Conservation (phyloP, 2,113 vertebrate genomes). For the Syngnathoides biaculeatus region DNA sequence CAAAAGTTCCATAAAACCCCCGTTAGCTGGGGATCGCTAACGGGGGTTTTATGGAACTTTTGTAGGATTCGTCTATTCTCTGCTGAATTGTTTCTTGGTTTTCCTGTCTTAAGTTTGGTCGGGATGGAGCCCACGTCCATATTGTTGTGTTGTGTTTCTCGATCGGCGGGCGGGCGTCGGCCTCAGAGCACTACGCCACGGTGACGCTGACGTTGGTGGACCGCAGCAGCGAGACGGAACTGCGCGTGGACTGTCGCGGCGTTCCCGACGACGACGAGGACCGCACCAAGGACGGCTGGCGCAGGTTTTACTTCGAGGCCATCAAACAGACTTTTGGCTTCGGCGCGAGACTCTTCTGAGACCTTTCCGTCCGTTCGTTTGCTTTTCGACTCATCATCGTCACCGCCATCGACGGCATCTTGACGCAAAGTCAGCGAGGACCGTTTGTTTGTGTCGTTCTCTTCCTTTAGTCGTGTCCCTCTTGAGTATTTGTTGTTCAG, state of each 20-base stretch:
- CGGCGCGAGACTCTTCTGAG: constrained; percentile 84
- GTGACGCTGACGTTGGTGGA: constrained; percentile 83
- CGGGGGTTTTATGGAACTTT: too few species aligned
- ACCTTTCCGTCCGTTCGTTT: not conserved
- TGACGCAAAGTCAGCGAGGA: constrained; percentile 4
- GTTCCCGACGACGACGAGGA: constrained; percentile 89
- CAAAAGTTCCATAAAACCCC: not conserved
- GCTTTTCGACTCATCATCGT: constrained; percentile 26
- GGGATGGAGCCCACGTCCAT: too few species aligned
- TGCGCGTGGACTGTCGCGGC: constrained; percentile 85
- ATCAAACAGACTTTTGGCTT: constrained; percentile 98
- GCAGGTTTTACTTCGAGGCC: constrained; percentile 92
- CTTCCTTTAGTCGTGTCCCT: constrained; percentile 1
- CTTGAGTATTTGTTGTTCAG: constrained; percentile 32
- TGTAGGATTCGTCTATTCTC: too few species aligned
- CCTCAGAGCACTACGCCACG: constrained; percentile 86
- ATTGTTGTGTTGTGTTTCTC: too few species aligned
- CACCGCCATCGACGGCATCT: not conserved
- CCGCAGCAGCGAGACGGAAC: constrained; percentile 86
- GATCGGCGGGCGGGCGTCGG: too few species aligned
- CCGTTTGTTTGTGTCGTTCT: constrained; percentile 47
- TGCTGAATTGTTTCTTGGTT: too few species aligned
- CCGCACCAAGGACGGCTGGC: constrained; percentile 90
- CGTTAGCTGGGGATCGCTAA: not conserved
- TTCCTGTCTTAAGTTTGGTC: too few species aligned